These are phyloP conservation scores for Monochamus alternatus DNA, from an alignment of 2,888 invertebrate species.

Conservation along the genomic window DNA sequence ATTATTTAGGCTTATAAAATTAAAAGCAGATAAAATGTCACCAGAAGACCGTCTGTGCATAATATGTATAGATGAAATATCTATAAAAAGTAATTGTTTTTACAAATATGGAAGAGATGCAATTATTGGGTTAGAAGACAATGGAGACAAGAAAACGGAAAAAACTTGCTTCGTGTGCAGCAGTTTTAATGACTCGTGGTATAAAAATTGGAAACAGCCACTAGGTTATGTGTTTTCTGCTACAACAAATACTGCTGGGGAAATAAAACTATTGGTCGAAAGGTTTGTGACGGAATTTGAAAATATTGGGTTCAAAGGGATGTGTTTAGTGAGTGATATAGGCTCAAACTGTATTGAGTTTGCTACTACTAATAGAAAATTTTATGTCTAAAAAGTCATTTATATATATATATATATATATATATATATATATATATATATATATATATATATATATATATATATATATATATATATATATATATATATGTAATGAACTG, in stretches of 20 bases:
- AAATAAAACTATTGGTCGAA: slow-evolving; percentile 18
- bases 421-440: no score
- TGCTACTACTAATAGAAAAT: slow-evolving; percentile 23
- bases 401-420: no score
- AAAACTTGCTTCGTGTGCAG: neutral
- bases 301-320: slow-evolving; percentile 15
- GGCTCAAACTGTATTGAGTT: slow-evolving; percentile 29
- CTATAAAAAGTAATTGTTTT: slow-evolving; percentile 6
- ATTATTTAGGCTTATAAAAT: neutral
- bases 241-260: slow-evolving; percentile 9
- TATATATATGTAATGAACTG: slow-evolving; percentile 16
- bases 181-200: neutral
- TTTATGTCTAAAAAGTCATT: slow-evolving; percentile 22
- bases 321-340: slow-evolving; percentile 26
- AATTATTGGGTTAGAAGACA: slow-evolving; percentile 11
- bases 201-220: slow-evolving; percentile 27
- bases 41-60: slow-evolving; percentile 4
- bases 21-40: neutral
- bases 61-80: neutral
- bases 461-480: no score
- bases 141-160: neutral
- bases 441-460: no score
- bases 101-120: slow-evolving; percentile 3
- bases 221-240: slow-evolving; percentile 28
- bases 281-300: slow-evolving; percentile 5